Evolutionary conservation across 2,113 vertebrate genomes (phyloP), one percentile per base, ranked within the genome.

Genomic region (Aspiorhynchus laticeps): DNA sequence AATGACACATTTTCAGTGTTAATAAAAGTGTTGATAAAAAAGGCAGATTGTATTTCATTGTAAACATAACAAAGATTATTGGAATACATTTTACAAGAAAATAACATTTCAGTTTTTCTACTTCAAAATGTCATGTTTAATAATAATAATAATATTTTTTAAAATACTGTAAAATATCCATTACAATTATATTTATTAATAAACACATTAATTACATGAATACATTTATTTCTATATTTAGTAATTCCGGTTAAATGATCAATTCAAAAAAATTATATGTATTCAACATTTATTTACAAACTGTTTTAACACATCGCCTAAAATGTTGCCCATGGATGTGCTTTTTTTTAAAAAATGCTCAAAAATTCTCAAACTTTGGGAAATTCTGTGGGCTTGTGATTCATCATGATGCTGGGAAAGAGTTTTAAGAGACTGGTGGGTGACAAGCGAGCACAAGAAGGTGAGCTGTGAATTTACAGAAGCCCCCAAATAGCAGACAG

Each of bases 401-500:
- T 83, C 63, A 82, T 4, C 1, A 1, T 51, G 41, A 69, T 51
- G 63, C 80, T 48, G 11, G 28, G 63, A 83, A 83, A 48, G 59
- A 51, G 14, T 17, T 5, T 28, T 82, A 17, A 36, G 38, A 15
- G 53, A 24, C 12, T 17, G n/a, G 36, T 63, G 61, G 26, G 65
- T 83, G 65, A 24, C 14, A n/a, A 2, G 7, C n/a, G 33, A 28
- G 15, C 0, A 0, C 5, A 15, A 48, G 75, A 17, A 12, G 24
- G 12, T 15, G 6, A 36, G 5, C 38, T 82, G 61, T 33, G 4
- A 81, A 65, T n/a, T 65, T 31, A 28, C 56, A 26, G 1, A 69
- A 83, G 12, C 63, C 61, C 41, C 63, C 28, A 36, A 31, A n/a
- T 4, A 51, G 26, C 19, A 79, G 24, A 73, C 80, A 88, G 87